phyloP scores from a whole-genome alignment of 1,140 invertebrate species.

The Ganaspis sp. region DNA sequence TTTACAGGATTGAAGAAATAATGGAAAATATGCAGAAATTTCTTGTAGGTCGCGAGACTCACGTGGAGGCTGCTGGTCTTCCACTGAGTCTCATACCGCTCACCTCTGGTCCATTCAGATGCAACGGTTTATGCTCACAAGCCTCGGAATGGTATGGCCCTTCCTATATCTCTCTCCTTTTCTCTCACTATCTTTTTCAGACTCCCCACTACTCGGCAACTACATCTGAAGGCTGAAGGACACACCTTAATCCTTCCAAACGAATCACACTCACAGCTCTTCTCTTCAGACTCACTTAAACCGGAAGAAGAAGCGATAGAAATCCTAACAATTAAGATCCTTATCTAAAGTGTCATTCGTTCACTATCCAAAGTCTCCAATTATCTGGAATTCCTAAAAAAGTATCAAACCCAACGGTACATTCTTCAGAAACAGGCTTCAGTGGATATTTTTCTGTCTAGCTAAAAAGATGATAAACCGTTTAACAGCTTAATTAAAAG shows the following conservation, averaged over 20 bases:
- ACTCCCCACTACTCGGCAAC: neutral
- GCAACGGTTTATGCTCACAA: slow-evolving; percentile 70
- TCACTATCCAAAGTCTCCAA: neutral
- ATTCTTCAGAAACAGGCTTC: too few relatives aligned
- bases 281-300: neutral
- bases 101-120: slow-evolving; percentile 66
- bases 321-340: neutral
- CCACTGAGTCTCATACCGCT: slow-evolving; percentile 42
- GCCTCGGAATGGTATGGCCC: slow-evolving; percentile 33
- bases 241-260: slow-evolving; percentile 33
- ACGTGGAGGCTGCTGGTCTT: slow-evolving; percentile 44
- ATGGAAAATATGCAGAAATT: neutral
- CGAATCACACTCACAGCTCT: neutral
- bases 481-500: too few relatives aligned
- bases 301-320: neutral
- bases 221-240: slow-evolving; percentile 19
- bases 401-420: too few relatives aligned
- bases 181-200: slow-evolving; percentile 23
- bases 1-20: neutral
- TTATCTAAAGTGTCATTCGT: neutral
- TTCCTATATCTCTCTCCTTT: slow-evolving; percentile 37
- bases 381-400: too few relatives aligned
- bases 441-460: too few relatives aligned
- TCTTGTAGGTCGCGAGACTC: slow-evolving; percentile 31
- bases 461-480: too few relatives aligned